Percentiles rank a stretch among this genome's conserved stretches.
Evolutionary conservation across 2,797 vertebrate genomes (phyloP).

Genomic region (Telmatherina bonti): DNA sequence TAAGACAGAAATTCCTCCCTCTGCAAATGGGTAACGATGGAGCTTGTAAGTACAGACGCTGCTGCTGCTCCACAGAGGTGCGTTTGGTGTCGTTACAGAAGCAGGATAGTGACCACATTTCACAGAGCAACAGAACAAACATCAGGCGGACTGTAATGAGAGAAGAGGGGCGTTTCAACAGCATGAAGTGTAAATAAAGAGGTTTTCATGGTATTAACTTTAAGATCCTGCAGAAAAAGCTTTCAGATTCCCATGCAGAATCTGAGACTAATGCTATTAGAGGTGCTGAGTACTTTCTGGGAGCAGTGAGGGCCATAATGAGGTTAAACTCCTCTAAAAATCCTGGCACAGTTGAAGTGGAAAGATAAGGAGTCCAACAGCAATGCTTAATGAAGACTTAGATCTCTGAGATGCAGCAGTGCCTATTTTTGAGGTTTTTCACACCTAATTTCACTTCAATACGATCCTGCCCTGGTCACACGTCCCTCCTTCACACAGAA

Average conservation of each 20-base stretch:
- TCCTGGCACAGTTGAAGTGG: constrained; percentile 29
- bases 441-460: constrained; percentile 54
- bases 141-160: not conserved
- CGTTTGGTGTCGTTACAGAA: constrained; percentile 21
- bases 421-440: constrained; percentile 50
- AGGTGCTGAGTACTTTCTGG: constrained; percentile 16
- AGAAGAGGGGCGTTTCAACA: not conserved
- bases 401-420: constrained; percentile 42
- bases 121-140: not conserved
- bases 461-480: constrained; percentile 20
- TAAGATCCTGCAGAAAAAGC: constrained; percentile 4
- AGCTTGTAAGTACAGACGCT: constrained; percentile 21
- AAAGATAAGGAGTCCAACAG: constrained; percentile 43
- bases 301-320: constrained; percentile 19
- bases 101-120: not conserved
- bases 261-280: constrained; percentile 8
- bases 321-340: constrained; percentile 47
- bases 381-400: constrained; percentile 23
- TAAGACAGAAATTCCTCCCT: constrained; percentile 48
- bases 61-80: constrained; percentile 23
- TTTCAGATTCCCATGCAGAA: constrained; percentile 6
- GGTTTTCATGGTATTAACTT: not conserved
- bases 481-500: constrained; percentile 3
- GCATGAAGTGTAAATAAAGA: constrained; percentile 29
- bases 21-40: constrained; percentile 43